A percentile compares a stretch with the other conserved stretches of the same genome.
Conservation (phyloP, 2,888 invertebrate genomes). For the Auanema sp. region DNA sequence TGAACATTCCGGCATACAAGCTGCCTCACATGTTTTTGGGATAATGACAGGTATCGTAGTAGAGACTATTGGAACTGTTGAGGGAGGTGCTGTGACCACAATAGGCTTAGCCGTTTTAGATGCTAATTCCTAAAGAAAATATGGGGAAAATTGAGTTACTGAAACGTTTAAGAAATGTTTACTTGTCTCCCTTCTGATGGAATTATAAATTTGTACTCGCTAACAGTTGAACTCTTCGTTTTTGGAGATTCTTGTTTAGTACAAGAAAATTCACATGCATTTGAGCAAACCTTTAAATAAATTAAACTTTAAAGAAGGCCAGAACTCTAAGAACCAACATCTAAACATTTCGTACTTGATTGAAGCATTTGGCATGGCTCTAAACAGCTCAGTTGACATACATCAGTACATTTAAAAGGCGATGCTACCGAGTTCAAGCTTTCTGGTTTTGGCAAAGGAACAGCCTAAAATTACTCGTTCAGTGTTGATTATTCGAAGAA, state of each 20-base stretch:
- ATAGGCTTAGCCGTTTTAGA: background rate
- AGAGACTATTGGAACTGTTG: background rate
- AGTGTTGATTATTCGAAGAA: background rate
- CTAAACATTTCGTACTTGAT: constrained; percentile 25
- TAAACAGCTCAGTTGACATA: constrained; percentile 31
- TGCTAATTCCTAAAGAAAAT: background rate
- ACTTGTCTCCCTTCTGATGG: constrained; percentile 21
- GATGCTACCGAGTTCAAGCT: background rate
- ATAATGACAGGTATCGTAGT: constrained; percentile 6
- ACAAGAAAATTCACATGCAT: constrained; percentile 41
- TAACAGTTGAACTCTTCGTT: constrained; percentile 7
- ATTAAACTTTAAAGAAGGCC: too few species aligned
- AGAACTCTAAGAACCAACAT: constrained; percentile 8
- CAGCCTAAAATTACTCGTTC: background rate
- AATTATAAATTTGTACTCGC: constrained; percentile 37
- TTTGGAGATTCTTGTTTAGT: constrained; percentile 28
- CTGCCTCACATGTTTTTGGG: constrained; percentile 7
- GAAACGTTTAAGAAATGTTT: constrained; percentile 8
- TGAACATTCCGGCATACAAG: constrained; percentile 18
- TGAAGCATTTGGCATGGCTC: constrained; percentile 30
- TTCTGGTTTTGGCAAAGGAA: background rate
- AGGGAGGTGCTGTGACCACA: constrained; percentile 6
- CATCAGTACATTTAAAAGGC: constrained; percentile 25
- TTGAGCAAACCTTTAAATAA: constrained; percentile 23
- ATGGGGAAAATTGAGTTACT: background rate